Evolutionary conservation across 2,888 invertebrate species (phyloP).

Genomic region (Thyatira batis): DNA sequence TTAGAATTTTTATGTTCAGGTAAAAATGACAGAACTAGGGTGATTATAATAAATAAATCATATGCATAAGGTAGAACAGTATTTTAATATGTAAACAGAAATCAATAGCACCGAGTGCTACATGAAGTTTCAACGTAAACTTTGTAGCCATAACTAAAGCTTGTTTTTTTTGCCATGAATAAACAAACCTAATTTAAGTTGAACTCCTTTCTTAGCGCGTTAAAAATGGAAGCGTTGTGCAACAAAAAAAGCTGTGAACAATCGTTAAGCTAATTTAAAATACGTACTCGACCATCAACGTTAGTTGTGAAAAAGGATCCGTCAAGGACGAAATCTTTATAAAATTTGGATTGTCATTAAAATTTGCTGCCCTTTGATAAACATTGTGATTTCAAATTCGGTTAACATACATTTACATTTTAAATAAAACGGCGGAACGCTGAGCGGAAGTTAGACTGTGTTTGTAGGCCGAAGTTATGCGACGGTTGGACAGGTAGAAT

Average conservation of each 20-base stretch:
- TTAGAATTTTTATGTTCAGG: too few relatives aligned
- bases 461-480: conserved; percentile 23
- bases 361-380: conserved; percentile 10
- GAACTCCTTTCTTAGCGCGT: background rate
- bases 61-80: too few relatives aligned
- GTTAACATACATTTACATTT: conserved; percentile 17
- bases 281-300: background rate
- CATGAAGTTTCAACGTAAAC: background rate
- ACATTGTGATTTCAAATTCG: conserved; percentile 11
- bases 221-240: conserved; percentile 1
- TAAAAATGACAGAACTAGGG: too few relatives aligned
- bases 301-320: background rate
- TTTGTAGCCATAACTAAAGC: background rate
- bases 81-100: too few relatives aligned
- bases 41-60: too few relatives aligned
- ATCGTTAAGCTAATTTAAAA: background rate
- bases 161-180: conserved; percentile 1
- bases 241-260: background rate
- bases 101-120: background rate
- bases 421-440: conserved; percentile 9
- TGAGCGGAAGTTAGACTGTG: conserved; percentile 15
- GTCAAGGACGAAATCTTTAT: background rate
- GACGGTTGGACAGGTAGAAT: conserved; percentile 10
- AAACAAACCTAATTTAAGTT: conserved; percentile 4
- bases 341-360: background rate